phyloP scores from a whole-genome alignment of 2,888 invertebrate species.

The Agrochola lychnidis region DNA sequence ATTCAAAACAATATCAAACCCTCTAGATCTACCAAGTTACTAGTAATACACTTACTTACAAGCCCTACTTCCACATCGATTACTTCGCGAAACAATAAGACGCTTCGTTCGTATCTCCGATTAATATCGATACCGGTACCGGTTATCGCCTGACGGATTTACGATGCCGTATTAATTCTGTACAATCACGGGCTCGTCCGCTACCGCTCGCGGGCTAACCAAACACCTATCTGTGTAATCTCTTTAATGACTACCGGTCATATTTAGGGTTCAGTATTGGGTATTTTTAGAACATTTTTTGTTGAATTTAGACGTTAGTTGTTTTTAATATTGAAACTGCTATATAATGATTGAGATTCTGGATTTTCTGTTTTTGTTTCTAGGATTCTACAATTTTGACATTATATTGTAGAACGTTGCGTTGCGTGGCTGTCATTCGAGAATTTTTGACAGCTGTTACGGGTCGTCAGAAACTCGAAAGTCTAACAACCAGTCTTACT shows the following conservation, averaged over 20 bases:
- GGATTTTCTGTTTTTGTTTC: slow-evolving; percentile 2
- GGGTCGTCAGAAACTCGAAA: no score
- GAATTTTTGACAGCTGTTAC: no score
- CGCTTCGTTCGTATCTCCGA: slow-evolving; percentile 45
- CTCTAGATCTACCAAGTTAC: background rate
- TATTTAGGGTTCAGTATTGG: slow-evolving; percentile 34
- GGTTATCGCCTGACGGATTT: slow-evolving; percentile 71
- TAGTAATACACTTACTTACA: slow-evolving; percentile 3
- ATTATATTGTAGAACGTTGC: no score
- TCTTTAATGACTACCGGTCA: slow-evolving; percentile 82
- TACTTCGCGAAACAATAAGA: slow-evolving; percentile 53
- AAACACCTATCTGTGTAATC: slow-evolving; percentile 76
- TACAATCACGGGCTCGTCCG: slow-evolving; percentile 76
- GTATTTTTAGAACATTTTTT: background rate
- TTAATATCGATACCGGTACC: slow-evolving; percentile 57
- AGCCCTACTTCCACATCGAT: background rate
- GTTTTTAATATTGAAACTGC: background rate
- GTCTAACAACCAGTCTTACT: no score
- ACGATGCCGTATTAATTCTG: slow-evolving; percentile 73
- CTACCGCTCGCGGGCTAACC: slow-evolving; percentile 70
- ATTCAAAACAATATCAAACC: background rate
- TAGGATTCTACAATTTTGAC: no score
- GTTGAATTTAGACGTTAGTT: no score
- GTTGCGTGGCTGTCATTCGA: no score
- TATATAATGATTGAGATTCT: background rate